These are phyloP conservation scores for Ectemnius continuus DNA, from an alignment of 2,888 invertebrate species.

Conservation along the genomic window DNA sequence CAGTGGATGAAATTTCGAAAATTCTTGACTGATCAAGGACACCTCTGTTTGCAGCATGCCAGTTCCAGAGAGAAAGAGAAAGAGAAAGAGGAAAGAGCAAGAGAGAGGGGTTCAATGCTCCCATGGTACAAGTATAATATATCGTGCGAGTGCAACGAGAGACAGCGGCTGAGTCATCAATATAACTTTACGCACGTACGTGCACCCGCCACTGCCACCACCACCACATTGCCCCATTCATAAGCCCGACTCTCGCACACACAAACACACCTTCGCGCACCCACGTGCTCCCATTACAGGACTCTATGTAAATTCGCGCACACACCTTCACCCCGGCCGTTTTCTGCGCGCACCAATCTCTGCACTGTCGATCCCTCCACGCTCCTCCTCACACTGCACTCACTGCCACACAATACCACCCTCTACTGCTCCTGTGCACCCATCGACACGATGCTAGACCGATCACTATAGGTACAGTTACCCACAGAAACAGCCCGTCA, in stretches of 20 bases:
- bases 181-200: constrained; percentile 60
- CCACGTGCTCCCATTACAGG: not conserved
- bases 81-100: constrained; percentile 15
- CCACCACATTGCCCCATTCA: constrained; percentile 61
- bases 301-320: constrained; percentile 50
- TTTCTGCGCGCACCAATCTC: not conserved
- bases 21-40: not conserved
- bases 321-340: not conserved
- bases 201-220: constrained; percentile 35
- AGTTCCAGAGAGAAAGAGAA: constrained; percentile 13
- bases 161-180: constrained; percentile 61
- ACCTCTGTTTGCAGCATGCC: not conserved
- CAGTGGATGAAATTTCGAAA: not conserved
- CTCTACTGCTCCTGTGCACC: too few relatives aligned
- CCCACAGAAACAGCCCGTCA: too few relatives aligned
- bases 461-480: too few relatives aligned
- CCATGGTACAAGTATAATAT: constrained; percentile 40
- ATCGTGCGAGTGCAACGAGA: constrained; percentile 55
- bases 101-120: constrained; percentile 47
- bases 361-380: constrained; percentile 13
- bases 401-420: too few relatives aligned
- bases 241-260: constrained; percentile 49
- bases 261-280: constrained; percentile 17
- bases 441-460: too few relatives aligned
- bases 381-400: constrained; percentile 7